phyloP scores from a whole-genome alignment of 2,888 invertebrate genomes.

The Oligia fasciuncula region DNA sequence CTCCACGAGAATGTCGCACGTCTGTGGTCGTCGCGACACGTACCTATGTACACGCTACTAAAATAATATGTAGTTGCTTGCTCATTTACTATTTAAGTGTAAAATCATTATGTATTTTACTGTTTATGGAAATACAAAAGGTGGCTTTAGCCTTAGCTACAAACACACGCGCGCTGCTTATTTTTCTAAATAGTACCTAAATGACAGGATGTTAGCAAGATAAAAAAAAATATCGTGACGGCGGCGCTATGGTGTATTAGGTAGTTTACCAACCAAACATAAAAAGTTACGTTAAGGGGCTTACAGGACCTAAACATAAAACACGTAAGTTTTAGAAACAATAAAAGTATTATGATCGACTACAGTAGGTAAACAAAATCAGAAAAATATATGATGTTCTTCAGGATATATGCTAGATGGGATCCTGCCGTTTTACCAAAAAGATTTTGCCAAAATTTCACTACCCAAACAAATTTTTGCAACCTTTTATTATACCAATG shows the following conservation, averaged over 20 bases:
- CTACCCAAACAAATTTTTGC: no score
- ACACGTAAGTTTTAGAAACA: no score
- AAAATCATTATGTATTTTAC: neutral
- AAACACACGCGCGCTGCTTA: neutral
- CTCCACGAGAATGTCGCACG: conserved; percentile 18
- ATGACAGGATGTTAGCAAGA: neutral
- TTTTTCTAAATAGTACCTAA: no score
- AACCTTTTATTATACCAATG: no score
- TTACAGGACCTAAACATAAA: no score
- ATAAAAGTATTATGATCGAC: no score
- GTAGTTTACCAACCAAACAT: neutral
- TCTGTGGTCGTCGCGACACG: conserved; percentile 21
- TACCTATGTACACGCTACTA: neutral
- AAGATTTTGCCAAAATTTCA: no score
- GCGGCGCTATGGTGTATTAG: neutral
- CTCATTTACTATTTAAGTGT: neutral
- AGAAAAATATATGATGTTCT: no score
- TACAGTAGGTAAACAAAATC: no score
- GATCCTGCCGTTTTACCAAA: no score
- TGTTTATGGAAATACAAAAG: neutral
- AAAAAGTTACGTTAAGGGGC: no score
- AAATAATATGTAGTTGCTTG: neutral
- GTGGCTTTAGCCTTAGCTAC: neutral
- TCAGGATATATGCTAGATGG: no score
- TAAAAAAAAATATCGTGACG: neutral